Evolutionary conservation across 2,113 vertebrate species (phyloP), one percentile per base, ranked within the genome.

Genomic region (Microtus ochrogaster): DNA sequence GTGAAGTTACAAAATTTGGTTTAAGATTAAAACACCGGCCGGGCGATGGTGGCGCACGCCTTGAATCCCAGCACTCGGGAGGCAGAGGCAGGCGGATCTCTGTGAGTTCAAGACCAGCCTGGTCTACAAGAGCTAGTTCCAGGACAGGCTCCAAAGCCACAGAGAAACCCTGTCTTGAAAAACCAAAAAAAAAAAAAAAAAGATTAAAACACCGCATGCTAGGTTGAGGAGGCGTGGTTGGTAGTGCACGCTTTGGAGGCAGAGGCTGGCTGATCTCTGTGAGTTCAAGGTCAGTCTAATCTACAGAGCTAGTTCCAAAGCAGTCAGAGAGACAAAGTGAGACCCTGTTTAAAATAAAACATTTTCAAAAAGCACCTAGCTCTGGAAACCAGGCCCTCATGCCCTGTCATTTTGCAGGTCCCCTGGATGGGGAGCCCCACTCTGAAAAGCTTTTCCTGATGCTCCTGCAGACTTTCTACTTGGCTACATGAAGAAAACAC

Each of bases 391-490:
- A 28, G 7, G 26, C 19, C 30, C 19, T n/a, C 21, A 68, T 3
- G 36, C 68, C 19, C 0, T 12, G 12, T 28, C 1, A 33, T 39
- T 21, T 47, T n/a, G 52, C 6, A n/a, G 19, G 19, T 72, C 55
- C 66, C 19, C 26, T 58, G 16, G 6, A 3, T n/a, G 0, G 2
- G 0, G 0, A 91, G 58, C 5, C 26, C 58, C 30, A 52, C 30
- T 81, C 55, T 44, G 66, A 86, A 76, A 89, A 92, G 49, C 65
- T 47, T 17, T 78, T 73, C 68, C 68, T 58, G 12, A 6, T 49
- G 41, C 84, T 55, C 39, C 72, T 72, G 17, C 2, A 55, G 36
- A 76, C 1, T 41, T 39, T 39, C n/a, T 24, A 79, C 21, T 21
- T 26, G 52, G 41, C 61, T 30, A 14, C 79, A 76, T 13, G 12